Base-by-base conservation (phyloP, 2,888 invertebrate species). In the Epistrophella euchroma region DNA sequence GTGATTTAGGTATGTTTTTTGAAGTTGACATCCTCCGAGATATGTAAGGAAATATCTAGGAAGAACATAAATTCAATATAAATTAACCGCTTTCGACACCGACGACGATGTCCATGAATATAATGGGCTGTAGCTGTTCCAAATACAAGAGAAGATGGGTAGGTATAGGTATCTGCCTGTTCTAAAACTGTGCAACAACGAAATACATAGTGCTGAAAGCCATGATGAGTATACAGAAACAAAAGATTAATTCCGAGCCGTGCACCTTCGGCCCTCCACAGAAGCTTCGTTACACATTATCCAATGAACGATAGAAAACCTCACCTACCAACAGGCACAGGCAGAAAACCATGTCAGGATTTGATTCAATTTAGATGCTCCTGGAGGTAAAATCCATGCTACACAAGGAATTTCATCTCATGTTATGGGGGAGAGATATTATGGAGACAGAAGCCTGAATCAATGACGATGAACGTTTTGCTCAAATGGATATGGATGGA, bases 301-400 rank as follows among this genome's bases (percentile, higher is more conserved):
- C 19, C 22, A 73, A 60, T 22, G 28, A 62, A 60, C 35, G 28
- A 62, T 17, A 62, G 17, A 55, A 11, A 9, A 52, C 28, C 43
- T 13, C 28, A n/a, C 4, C 28, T 17, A 22, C n/a, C n/a, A n/a
- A n/a, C n/a, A n/a, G n/a, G n/a, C n/a, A n/a, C 5, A 22, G 58
- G 22, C 35, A 58, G 22, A 32, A 47, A 43, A 58, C 17, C 47
- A 60, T 60, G 60, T 60, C 22, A 72, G 72, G 47, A 60, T 25
- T 62, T 62, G 62, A 73, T 62, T 73, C 73, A 62, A 73, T 73
- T 73, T 64, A 43, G 74, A 74, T 60, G 60, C 64, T 45, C 17
- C 60, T 37, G 52, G 25, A 64, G 74, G 52, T 55, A 47, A 28
- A 50, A 52, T 62, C 7, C 58, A 19, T 40, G 22, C 37, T 22